Evolutionary conservation across 2,888 invertebrate species (phyloP).

Genomic region (Carcina quercana): DNA sequence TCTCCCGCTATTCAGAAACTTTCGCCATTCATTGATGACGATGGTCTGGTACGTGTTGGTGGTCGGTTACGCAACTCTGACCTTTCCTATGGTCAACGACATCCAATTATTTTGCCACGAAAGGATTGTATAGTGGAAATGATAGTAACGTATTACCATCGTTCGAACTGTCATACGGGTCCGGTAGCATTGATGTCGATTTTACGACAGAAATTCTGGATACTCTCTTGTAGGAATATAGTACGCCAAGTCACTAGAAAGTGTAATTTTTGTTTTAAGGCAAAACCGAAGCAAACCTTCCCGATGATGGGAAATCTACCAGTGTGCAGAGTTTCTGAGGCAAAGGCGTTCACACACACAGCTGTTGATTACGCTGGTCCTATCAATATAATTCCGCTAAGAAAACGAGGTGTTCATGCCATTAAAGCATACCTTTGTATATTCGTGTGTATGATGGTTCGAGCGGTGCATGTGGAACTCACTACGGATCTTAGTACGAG

Average conservation of each 20-base stretch:
- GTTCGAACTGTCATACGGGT: constrained; percentile 16
- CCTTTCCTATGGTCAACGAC: constrained; percentile 1
- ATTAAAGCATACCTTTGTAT: constrained; percentile 20
- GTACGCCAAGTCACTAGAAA: constrained; percentile 8
- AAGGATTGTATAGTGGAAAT: constrained; percentile 10
- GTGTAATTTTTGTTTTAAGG: constrained; percentile 10
- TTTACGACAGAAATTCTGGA: constrained; percentile 16
- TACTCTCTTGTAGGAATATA: constrained; percentile 12
- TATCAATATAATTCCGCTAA: constrained; percentile 11
- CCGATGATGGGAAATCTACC: constrained; percentile 19
- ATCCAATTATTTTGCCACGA: constrained; percentile 12
- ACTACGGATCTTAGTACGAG: constrained; percentile 22
- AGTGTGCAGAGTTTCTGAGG: constrained; percentile 8
- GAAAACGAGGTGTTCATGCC: constrained; percentile 13
- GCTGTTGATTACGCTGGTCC: constrained; percentile 14
- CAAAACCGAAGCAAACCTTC: constrained; percentile 6
- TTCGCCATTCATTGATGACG: constrained; percentile 14
- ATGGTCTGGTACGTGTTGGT: constrained; percentile 10
- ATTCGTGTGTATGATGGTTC: constrained; percentile 20
- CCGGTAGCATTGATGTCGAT: constrained; percentile 10
- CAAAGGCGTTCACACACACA: constrained; percentile 13
- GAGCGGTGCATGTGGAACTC: constrained; percentile 23
- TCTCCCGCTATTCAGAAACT: constrained; percentile 7
- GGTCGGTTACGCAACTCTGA: constrained; percentile 4
- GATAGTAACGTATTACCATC: constrained; percentile 15